Evolutionary conservation across 2,888 invertebrate genomes (phyloP), one percentile per base, ranked within the genome.

Genomic region (Ptilodon capucinus): DNA sequence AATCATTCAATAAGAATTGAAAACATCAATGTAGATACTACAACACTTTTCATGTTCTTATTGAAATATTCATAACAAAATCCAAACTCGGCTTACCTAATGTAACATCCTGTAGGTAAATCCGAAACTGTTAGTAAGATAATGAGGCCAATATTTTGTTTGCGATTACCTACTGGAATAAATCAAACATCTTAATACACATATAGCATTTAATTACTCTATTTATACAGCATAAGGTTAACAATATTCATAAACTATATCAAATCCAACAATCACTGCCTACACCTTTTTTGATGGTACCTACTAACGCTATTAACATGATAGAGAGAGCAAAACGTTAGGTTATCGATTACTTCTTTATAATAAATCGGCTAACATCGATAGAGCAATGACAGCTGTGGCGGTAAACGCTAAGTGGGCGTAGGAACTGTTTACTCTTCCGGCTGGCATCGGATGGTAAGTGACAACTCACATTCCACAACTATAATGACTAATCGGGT

Each of bases 181-280:
- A 91, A 90, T 87, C 77, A 90, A 90, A 90, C 82, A 73, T 83
- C 73, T 76, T 63, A 75, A 60, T 90, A 90, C 91, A 91, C 90
- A 86, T 90, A 90, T 88, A 91, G 91, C 90, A 83, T 91, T 91
- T 91, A 91, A 90, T 91, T 87, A 89, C 63, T 85, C 89, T 91
- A 89, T 91, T 91, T 91, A 87, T 91, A 91, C 89, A 91, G 90
- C 89, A 89, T 90, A 86, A 86, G 85, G 84, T 88, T 91, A 91
- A 91, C 91, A 90, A 87, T 91, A 89, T 90, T 86, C 81, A 90
- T 91, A 91, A 86, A 91, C 91, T 91, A 90, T 91, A 87, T 90
- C 91, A 91, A 90, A 91, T 91, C 91, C 91, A 91, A 91, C 91
- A 91, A 91, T 88, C 85, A 88, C 86, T 85, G 86, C 74, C 87